Base-by-base conservation (phyloP, 1,140 invertebrate species). In the Hypothenemus hampei region DNA sequence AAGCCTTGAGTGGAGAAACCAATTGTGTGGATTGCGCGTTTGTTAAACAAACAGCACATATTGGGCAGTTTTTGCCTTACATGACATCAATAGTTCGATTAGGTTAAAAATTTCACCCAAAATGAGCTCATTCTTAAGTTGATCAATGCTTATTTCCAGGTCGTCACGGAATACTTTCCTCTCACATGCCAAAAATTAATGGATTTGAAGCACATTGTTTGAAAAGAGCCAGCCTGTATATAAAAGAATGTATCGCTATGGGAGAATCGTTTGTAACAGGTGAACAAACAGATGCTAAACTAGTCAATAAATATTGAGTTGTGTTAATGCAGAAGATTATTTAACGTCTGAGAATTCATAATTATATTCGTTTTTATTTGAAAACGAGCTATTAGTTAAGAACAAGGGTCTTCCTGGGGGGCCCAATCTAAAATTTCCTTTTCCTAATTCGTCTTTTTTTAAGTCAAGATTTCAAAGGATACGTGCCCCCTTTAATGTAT, bases 61-160 rank as follows among this genome's bases (percentile, higher is more conserved):
- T 69, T 37, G 60, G 58, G 29, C 37, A 59, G 13, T 69, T 67
- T 59, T 56, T 70, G 21, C 61, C 66, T 2, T 70, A 69, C 39
- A 69, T 70, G 69, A 61, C 62, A 19, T 66, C 67, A 15, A 63
- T 70, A 11, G 55, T 69, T 11, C 61, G 58, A 61, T 59, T 69
- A 50, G 64, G 67, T 69, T 54, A 59, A n/a, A 7, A 8, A 16
- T 37, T 43, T 43, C 10, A 22, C 6, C n/a, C 16, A 1, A 2
- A 13, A 13, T n/a, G n/a, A n/a, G n/a, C n/a, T n/a, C n/a, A n/a
- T n/a, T n/a, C n/a, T n/a, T n/a, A n/a, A n/a, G 19, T 26, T 33
- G 13, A 43, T 40, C 4, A 18, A 36, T 39, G 4, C n/a, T 24
- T 15, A 4, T 33, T 49, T 58, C 47, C 37, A 62, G 66, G 66